These are phyloP conservation scores for Drosophila affinis DNA, from an alignment of 2,888 invertebrate species.

Conservation along the genomic window DNA sequence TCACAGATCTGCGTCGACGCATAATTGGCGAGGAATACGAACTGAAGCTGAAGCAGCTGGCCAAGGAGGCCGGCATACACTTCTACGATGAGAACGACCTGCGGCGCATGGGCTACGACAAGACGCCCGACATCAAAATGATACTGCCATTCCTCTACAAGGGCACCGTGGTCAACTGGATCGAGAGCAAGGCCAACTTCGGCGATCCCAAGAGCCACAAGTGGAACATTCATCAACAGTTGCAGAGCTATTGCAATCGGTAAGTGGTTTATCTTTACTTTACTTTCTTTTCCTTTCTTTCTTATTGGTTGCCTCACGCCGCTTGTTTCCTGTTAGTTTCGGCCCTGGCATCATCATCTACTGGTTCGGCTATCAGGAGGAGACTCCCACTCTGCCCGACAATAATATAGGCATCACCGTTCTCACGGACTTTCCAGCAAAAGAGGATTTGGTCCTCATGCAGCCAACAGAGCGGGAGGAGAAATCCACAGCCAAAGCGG, in stretches of 20 bases:
- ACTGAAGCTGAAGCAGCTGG: slow-evolving; percentile 85
- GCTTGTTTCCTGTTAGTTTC: slow-evolving; percentile 87
- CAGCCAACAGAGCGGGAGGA: slow-evolving; percentile 34
- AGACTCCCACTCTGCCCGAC: slow-evolving; percentile 85
- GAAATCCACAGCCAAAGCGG: neutral
- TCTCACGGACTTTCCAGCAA: slow-evolving; percentile 85
- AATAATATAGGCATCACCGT: slow-evolving; percentile 87
- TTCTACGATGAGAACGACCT: slow-evolving; percentile 92
- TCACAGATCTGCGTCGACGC: slow-evolving; percentile 91
- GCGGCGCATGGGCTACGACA: slow-evolving; percentile 93
- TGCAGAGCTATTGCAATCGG: slow-evolving; percentile 94
- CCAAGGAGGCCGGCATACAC: slow-evolving; percentile 85
- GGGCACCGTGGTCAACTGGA: slow-evolving; percentile 95
- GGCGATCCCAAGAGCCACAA: slow-evolving; percentile 92
- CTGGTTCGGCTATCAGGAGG: slow-evolving; percentile 95
- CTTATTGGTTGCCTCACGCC: too few species aligned
- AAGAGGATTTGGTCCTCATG: slow-evolving; percentile 83
- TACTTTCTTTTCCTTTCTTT: neutral
- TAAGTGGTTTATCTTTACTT: slow-evolving; percentile 31
- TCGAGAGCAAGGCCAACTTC: slow-evolving; percentile 98
- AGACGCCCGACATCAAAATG: slow-evolving; percentile 96
- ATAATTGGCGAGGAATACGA: slow-evolving; percentile 94
- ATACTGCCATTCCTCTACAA: slow-evolving; percentile 94
- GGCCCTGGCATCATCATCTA: slow-evolving; percentile 97
- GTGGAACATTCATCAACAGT: slow-evolving; percentile 92